These are phyloP conservation scores for Rhadina sibilatrix DNA, from an alignment of 2,113 vertebrate genomes.

Conservation along the genomic window DNA sequence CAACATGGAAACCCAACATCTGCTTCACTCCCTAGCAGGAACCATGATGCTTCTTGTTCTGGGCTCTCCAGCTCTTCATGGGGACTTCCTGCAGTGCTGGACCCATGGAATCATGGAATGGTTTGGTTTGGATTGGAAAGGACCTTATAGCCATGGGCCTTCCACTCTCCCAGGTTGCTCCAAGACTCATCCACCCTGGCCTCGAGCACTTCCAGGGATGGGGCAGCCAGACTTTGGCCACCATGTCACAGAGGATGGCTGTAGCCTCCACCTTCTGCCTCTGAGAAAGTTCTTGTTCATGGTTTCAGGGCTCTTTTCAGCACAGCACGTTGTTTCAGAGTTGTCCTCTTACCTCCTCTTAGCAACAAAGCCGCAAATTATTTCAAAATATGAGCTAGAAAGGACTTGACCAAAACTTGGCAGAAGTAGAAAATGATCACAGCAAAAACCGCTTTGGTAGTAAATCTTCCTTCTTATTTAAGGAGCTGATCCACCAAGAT, in stretches of 20 bases:
- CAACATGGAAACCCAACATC: neutral
- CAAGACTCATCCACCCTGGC: neutral
- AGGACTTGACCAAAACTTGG: neutral
- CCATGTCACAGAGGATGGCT: neutral
- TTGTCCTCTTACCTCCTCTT: neutral
- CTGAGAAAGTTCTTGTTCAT: neutral
- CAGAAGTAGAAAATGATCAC: neutral
- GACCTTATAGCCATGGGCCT: neutral
- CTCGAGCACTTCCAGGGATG: neutral
- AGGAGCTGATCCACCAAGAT: neutral
- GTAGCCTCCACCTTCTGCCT: neutral
- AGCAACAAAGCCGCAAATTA: neutral
- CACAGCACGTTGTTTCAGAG: fast-evolving
- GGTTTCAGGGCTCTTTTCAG: neutral
- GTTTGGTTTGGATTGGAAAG: neutral
- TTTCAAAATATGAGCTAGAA: neutral
- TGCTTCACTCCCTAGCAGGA: neutral
- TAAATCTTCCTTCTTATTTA: neutral
- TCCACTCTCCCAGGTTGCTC: neutral
- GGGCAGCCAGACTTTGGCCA: neutral
- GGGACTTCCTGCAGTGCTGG: neutral
- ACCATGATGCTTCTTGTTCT: neutral
- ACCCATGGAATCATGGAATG: neutral
- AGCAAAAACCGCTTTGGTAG: fast-evolving
- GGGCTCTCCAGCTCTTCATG: fast-evolving